These are phyloP conservation scores for Strongylocentrotus purpuratus DNA, from an alignment of 35 echinoderm and acorn worm species.

Conservation along the genomic window DNA sequence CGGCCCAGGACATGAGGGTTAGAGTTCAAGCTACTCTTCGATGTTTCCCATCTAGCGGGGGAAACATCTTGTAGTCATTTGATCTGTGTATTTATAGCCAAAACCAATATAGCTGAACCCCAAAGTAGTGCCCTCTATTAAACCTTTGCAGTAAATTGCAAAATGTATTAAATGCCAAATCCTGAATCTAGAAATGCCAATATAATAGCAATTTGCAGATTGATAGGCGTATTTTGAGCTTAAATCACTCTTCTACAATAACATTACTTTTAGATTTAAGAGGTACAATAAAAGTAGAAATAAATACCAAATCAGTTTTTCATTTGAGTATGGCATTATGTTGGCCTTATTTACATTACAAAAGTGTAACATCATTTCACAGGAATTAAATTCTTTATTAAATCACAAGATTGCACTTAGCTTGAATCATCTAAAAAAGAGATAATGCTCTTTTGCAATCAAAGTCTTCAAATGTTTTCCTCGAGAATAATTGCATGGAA, in stretches of 20 bases:
- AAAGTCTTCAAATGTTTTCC: too few relatives aligned
- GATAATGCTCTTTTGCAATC: too few relatives aligned
- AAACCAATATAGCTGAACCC: not conserved
- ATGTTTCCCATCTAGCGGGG: not conserved
- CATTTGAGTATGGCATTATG: too few relatives aligned
- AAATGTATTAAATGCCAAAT: not conserved
- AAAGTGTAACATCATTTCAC: too few relatives aligned
- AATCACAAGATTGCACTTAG: too few relatives aligned
- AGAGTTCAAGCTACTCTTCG: slow-evolving; percentile 1
- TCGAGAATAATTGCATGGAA: too few relatives aligned
- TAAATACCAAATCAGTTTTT: too few relatives aligned
- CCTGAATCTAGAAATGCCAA: not conserved
- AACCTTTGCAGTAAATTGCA: not conserved
- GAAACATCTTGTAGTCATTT: not conserved
- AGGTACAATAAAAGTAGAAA: too few relatives aligned
- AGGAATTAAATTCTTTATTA: too few relatives aligned
- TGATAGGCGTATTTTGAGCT: not conserved
- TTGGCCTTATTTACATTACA: too few relatives aligned
- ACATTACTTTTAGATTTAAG: not conserved
- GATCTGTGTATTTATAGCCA: not conserved
- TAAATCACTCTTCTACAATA: not conserved
- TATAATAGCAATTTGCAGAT: not conserved
- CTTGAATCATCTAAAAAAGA: too few relatives aligned
- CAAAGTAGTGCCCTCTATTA: not conserved
- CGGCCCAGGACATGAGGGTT: not conserved